A percentile compares a stretch with the other conserved stretches of the same genome.
Conservation (phyloP, 2,797 vertebrate species). For the Luscinia megarhynchos region DNA sequence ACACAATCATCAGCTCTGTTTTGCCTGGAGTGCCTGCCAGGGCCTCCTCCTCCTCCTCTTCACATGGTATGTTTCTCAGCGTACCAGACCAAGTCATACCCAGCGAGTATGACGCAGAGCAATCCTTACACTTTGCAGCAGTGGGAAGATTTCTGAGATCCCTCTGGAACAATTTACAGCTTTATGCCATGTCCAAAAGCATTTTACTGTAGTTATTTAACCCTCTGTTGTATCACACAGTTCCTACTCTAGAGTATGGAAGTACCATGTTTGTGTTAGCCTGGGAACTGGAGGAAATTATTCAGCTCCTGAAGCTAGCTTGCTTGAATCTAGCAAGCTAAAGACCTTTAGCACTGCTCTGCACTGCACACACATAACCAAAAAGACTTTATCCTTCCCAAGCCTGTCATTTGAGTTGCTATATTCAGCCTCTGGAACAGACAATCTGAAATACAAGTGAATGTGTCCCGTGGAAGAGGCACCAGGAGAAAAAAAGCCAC, state of each 20-base stretch:
- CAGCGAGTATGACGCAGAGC: not conserved
- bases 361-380: not conserved
- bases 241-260: not conserved
- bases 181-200: not conserved
- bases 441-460: not conserved
- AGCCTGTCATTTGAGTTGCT: not conserved
- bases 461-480: not conserved
- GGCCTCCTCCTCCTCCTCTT: not conserved
- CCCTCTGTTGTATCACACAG: not conserved
- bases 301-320: not conserved
- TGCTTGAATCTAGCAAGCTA: not conserved
- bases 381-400: not conserved
- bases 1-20: not conserved
- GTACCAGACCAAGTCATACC: fast-evolving
- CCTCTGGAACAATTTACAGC: not conserved
- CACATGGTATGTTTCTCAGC: not conserved
- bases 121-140: not conserved
- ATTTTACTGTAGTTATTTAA: not conserved
- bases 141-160: not conserved
- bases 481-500: not conserved
- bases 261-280: not conserved
- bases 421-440: not conserved
- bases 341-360: not conserved
- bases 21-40: not conserved
- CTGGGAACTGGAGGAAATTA: not conserved